Evolutionary conservation across 2,797 vertebrate species (phyloP), one percentile per base, ranked within the genome.

Genomic region (Periparus ater): DNA sequence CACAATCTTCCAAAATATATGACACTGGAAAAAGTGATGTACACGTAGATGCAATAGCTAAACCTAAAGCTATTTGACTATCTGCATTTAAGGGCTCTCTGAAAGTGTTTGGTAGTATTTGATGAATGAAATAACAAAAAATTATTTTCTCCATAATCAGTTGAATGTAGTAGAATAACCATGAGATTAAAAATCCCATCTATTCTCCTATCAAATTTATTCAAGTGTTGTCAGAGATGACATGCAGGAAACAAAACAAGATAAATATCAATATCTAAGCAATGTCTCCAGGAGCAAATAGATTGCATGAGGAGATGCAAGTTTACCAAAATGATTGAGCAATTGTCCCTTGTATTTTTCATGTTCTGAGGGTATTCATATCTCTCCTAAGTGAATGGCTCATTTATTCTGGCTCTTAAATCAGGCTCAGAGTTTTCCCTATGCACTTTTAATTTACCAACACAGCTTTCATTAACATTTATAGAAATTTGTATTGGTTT

Each of bases 161-260:
- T 30, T 58, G 32, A 84, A 20, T n/a, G 45, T 76, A 79, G 27
- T 66, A 81, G 32, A 57, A 89, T 94, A 94, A 95, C 38, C 66
- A 67, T 65, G 84, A 79, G 12, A 95, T 14, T 30, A 27, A 34
- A 93, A 96, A 92, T 25, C n/a, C 62, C 80, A 81, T 87, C 65
- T 92, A 34, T 90, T 92, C 71, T 76, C 83, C 94, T 89, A 91
- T 42, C 63, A 94, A 26, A 67, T 88, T 96, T 91, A 94, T 96
- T 95, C 91, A 96, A 96, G 91, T 90, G 62, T 94, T 97, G 75
- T 93, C 89, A 95, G 34, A 54, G 79, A 91, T 91, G 70, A 96
- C 70, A 91, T 61, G 94, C 22, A 94, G 92, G 91, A 97, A 98
- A 93, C 40, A 96, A 94, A 97, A 57, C 38, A 89, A 95, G 84